Evolutionary conservation across 2,888 invertebrate genomes (phyloP), one percentile per base, ranked within the genome.

Genomic region (Phania funesta): DNA sequence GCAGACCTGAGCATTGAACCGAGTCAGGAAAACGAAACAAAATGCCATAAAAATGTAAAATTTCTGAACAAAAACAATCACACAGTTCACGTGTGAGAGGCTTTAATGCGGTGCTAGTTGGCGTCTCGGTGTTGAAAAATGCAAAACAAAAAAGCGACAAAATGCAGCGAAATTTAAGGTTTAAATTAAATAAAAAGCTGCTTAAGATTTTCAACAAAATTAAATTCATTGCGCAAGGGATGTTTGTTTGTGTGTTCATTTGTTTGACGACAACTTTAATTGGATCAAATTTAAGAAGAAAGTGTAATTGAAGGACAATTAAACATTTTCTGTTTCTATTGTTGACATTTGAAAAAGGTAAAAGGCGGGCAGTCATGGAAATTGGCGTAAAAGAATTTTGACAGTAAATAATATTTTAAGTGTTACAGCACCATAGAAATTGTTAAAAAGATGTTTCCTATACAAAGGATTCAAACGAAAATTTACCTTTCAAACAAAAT

Each of bases 161-260:
- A 44, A 3, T 18, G 16, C 4, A 9, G 41, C 0, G 18, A 67
- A 38, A 64, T 44, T 54, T 44, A 18, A 74, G 24, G 13, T 54
- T 64, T 44, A 74, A 74, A 54, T 54, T 44, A 22, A 73, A 41
- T 52, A 29, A 71, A 41, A 46, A n/a, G 1, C 22, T 48, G 48
- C 3, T 18, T n/a, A 41, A 44, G 38, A 71, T 38, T 60, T 60
- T 26, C 7, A 35, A 48, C 13, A 20, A 48, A 67, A 26, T 29
- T 38, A n/a, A 41, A 68, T 29, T 54, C 41, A 68, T 68, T 54
- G 29, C 41, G n/a, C 54, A 52, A 68, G n/a, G n/a, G n/a, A 54
- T 48, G 20, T 46, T 52, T 54, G 52, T 67, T 67, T 26, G 38
- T 38, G 48, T 16, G 9, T 11, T 52, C 26, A 11, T 29, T 18